Evolutionary conservation across 2,113 vertebrate genomes (phyloP).

Genomic region (Ptychochromis oligacanthus): DNA sequence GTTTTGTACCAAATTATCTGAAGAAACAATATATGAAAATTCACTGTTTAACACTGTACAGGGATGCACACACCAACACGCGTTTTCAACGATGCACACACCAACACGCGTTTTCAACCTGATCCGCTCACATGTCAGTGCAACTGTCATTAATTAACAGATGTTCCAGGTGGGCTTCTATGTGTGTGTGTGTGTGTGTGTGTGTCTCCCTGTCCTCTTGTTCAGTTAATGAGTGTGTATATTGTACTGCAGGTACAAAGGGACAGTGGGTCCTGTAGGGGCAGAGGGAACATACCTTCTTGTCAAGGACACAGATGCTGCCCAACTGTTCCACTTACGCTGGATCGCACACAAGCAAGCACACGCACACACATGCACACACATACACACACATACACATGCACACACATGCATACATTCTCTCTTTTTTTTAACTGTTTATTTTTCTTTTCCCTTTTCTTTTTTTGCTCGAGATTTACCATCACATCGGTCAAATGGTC

Average conservation of each 20-base stretch:
- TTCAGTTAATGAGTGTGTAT: constrained; percentile 42
- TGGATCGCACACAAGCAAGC: not conserved
- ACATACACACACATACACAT: not conserved
- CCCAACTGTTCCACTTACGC: constrained; percentile 13
- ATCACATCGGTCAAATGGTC: not conserved
- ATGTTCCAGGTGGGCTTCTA: not conserved
- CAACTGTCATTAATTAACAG: constrained; percentile 16
- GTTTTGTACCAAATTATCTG: not conserved
- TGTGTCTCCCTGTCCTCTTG: constrained; percentile 14
- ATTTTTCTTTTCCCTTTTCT: not conserved
- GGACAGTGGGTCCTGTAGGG: constrained; percentile 39
- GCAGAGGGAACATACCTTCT: constrained; percentile 31
- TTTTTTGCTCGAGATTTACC: not conserved
- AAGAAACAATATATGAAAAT: not conserved
- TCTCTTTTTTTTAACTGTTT: not conserved
- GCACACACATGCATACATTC: not conserved
- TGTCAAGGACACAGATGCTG: constrained; percentile 62
- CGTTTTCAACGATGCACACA: no score
- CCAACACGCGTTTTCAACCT: not conserved
- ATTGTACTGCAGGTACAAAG: constrained; percentile 20
- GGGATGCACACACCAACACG: not conserved
- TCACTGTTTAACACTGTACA: not conserved
- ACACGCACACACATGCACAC: not conserved
- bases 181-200: constrained; percentile 5
- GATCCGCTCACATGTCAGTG: not conserved